A percentile compares a stretch with the other conserved stretches of the same genome.
These are phyloP conservation scores for Furcula furcula DNA, from an alignment of 2,888 invertebrate genomes.

Conservation along the genomic window DNA sequence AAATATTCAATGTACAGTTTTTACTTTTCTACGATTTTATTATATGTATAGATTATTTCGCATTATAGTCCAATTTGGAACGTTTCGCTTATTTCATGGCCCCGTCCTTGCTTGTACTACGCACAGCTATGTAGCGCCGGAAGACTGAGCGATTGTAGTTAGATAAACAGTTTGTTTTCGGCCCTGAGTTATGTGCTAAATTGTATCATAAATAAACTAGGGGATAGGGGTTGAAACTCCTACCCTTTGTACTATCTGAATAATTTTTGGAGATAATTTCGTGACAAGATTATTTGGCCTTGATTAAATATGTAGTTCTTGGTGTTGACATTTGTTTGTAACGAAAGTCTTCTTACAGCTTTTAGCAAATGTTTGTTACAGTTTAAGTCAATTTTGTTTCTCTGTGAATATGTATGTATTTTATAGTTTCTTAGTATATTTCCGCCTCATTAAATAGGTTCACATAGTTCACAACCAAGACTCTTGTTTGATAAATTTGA, in stretches of 20 bases:
- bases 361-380: no score
- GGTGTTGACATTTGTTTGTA: constrained; percentile 14
- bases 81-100: no score
- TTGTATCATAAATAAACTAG: constrained; percentile 32
- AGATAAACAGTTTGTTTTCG: constrained; percentile 45
- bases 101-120: constrained; percentile 15
- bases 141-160: constrained; percentile 38
- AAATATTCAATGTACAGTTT: no score
- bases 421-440: no score
- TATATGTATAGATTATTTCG: no score
- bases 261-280: constrained; percentile 27
- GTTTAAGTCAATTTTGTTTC: no score
- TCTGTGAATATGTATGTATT: no score
- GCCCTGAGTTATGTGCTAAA: constrained; percentile 37
- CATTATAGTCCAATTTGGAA: no score
- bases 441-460: no score
- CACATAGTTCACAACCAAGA: no score
- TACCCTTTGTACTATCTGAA: constrained; percentile 1
- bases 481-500: no score
- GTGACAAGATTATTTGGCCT: constrained; percentile 16
- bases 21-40: no score
- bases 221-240: background rate
- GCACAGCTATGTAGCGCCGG: constrained; percentile 23
- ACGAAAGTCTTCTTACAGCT: background rate
- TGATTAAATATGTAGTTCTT: constrained; percentile 19